Evolutionary conservation across 2,113 vertebrate genomes (phyloP), one percentile per base, ranked within the genome.

Genomic region (Caracal caracal): DNA sequence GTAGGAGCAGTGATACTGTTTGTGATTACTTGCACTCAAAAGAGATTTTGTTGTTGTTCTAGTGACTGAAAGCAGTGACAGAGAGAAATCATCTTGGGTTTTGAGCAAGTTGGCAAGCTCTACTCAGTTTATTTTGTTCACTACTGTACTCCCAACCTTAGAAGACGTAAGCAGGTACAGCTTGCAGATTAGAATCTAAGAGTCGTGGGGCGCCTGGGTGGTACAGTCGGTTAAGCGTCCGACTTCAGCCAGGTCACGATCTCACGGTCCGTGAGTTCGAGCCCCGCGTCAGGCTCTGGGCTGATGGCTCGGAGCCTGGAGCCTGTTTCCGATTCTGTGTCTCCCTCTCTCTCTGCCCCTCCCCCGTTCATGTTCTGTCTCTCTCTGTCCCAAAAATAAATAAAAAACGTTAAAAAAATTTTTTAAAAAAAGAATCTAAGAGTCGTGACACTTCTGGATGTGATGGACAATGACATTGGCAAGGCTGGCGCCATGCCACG

Each of bases 361-460:
- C n/a, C n/a, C n/a, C n/a, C n/a, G n/a, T n/a, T n/a, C n/a, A n/a
- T n/a, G n/a, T n/a, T n/a, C n/a, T n/a, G n/a, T n/a, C n/a, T n/a
- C n/a, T n/a, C n/a, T n/a, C n/a, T n/a, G n/a, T n/a, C n/a, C n/a
- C n/a, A n/a, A n/a, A n/a, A n/a, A n/a, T n/a, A n/a, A n/a, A n/a
- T n/a, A n/a, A n/a, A n/a, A n/a, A n/a, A n/a, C n/a, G n/a, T n/a
- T n/a, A n/a, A n/a, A n/a, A n/a, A n/a, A n/a, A n/a, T n/a, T n/a
- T n/a, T n/a, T n/a, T n/a, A n/a, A n/a, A n/a, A n/a, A n/a, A n/a
- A 30, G 61, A 95, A 87, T 88, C 53, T 65, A 79, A 83, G 93
- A 84, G n/a, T 22, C 65, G 11, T 0, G 0, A 37, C 17, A 33
- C 10, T 16, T 12, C 43, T 1, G 40, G 33, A 33, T 49, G 24